A percentile compares a stretch with the other conserved stretches of the same genome.
Conservation (phyloP, 2,113 vertebrate genomes). For the Entosphenus tridentatus region DNA sequence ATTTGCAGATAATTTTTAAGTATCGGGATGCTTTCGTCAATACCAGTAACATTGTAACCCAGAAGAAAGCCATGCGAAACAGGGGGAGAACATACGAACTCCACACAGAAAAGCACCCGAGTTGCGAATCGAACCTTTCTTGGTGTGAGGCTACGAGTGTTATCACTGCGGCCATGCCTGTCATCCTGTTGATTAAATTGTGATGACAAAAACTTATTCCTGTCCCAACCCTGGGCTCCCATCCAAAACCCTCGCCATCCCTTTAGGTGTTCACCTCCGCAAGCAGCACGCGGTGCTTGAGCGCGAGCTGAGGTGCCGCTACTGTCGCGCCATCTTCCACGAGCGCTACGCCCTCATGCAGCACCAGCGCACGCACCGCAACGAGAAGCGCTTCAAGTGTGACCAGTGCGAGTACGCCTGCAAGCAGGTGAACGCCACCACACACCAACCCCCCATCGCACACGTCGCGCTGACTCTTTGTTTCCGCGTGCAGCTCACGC, state of each 20-base stretch:
- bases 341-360: slow-evolving; percentile 19
- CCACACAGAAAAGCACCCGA: too few species aligned
- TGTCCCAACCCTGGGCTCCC: too few species aligned
- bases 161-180: too few species aligned
- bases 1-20: too few species aligned
- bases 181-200: too few species aligned
- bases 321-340: slow-evolving; percentile 17
- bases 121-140: too few species aligned
- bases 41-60: too few species aligned
- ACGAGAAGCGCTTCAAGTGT: slow-evolving; percentile 18
- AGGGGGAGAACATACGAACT: too few species aligned
- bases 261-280: slow-evolving; percentile 20
- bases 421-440: slow-evolving; percentile 16
- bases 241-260: neutral
- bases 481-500: neutral
- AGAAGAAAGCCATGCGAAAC: too few species aligned
- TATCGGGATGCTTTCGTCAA: too few species aligned
- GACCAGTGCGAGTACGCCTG: slow-evolving; percentile 14
- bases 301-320: slow-evolving; percentile 17
- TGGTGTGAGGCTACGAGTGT: too few species aligned
- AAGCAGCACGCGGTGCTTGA: slow-evolving; percentile 19
- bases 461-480: neutral
- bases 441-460: neutral
- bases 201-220: too few species aligned
- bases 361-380: slow-evolving; percentile 21